These are phyloP conservation scores for Lathronympha strigana DNA, from an alignment of 2,888 invertebrate genomes.

Conservation along the genomic window DNA sequence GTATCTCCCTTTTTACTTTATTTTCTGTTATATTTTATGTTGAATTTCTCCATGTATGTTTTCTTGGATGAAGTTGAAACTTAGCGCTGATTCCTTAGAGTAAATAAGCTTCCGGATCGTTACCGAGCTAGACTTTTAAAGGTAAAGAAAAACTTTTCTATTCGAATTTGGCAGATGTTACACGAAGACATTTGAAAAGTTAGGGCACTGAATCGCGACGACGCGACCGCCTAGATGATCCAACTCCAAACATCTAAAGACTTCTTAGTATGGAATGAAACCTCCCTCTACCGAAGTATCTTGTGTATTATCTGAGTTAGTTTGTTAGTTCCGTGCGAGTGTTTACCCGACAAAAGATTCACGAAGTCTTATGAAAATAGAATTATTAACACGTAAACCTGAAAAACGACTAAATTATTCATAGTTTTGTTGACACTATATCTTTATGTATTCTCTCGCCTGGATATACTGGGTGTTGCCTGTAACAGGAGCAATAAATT, in stretches of 20 bases:
- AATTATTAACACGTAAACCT: neutral
- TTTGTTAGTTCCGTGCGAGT: slow-evolving; percentile 37
- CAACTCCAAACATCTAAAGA: slow-evolving; percentile 57
- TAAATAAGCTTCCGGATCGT: slow-evolving; percentile 62
- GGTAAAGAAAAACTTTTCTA: slow-evolving; percentile 72
- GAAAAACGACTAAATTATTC: no score
- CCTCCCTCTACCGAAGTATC: slow-evolving; percentile 45
- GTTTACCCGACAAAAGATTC: neutral
- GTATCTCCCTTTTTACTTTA: no score
- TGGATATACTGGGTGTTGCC: no score
- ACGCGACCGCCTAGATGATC: slow-evolving; percentile 49
- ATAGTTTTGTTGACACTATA: no score
- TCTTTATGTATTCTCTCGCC: no score
- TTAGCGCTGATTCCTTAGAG: slow-evolving; percentile 44
- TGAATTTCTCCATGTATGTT: slow-evolving; percentile 33
- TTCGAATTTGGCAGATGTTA: slow-evolving; percentile 71
- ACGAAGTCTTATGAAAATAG: neutral
- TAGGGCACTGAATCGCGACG: slow-evolving; percentile 56
- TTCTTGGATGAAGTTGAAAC: slow-evolving; percentile 39
- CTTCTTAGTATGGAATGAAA: slow-evolving; percentile 51
- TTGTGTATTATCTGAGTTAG: slow-evolving; percentile 43
- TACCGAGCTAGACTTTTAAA: slow-evolving; percentile 64
- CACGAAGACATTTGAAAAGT: slow-evolving; percentile 62
- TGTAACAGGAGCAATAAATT: no score
- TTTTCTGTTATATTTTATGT: no score